phyloP scores from a whole-genome alignment of 2,888 invertebrate genomes.

The Trichopria drosophilae region DNA sequence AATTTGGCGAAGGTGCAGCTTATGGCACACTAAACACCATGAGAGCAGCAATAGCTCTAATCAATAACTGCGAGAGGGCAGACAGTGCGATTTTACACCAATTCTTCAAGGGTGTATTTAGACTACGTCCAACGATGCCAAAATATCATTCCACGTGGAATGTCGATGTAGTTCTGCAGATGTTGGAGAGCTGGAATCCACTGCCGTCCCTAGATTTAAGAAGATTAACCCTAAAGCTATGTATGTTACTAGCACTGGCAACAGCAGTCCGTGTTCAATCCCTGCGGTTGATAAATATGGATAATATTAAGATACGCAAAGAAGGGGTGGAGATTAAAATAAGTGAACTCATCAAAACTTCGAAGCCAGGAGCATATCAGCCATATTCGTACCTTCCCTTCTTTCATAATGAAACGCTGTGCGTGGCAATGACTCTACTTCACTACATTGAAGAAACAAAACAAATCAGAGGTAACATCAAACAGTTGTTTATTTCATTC shows the following conservation, averaged over 20 bases:
- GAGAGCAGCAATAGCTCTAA: background rate
- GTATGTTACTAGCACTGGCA: constrained; percentile 26
- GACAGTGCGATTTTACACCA: background rate
- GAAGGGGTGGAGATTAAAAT: no score
- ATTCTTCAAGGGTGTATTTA: background rate
- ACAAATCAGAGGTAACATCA: background rate
- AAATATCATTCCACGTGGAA: constrained; percentile 37
- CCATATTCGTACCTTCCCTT: no score
- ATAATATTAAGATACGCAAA: constrained; percentile 23
- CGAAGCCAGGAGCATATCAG: no score
- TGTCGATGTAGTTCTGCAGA: constrained; percentile 30
- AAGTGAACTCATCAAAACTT: no score
- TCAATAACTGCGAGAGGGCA: background rate
- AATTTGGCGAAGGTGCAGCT: no score
- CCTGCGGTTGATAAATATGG: constrained; percentile 23
- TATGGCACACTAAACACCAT: no score
- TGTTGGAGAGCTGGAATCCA: constrained; percentile 15
- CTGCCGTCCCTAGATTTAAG: constrained; percentile 22
- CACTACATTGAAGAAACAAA: background rate
- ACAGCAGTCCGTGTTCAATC: constrained; percentile 33
- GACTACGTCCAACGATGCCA: constrained; percentile 29
- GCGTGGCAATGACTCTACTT: background rate
- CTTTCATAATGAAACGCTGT: background rate
- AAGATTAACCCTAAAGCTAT: constrained; percentile 26
- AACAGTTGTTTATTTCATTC: background rate